phyloP scores from a whole-genome alignment of 2,113 vertebrate species.

The Dendrocopos noguchii region DNA sequence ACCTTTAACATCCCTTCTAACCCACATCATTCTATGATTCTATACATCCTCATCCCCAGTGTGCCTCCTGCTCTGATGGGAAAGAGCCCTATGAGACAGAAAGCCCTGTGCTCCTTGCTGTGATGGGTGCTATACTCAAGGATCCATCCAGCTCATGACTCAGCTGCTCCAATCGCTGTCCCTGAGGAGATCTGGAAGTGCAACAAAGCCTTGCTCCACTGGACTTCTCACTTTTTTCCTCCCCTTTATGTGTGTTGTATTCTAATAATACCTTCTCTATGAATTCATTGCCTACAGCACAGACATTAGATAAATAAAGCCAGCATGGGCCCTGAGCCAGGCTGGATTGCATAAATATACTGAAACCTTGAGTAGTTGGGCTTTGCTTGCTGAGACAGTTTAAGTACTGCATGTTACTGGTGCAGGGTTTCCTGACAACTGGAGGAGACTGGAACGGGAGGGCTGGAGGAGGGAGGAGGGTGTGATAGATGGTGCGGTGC shows the following conservation, averaged over 20 bases:
- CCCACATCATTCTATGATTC: too few relatives aligned
- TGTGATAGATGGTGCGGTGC: not conserved
- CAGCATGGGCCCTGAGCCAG: constrained; percentile 37
- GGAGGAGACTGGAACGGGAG: not conserved
- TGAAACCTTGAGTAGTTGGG: constrained; percentile 25
- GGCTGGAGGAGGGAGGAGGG: not conserved
- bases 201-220: not conserved
- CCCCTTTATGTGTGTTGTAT: constrained; percentile 32
- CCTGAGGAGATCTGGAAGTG: not conserved
- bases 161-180: fast-evolving
- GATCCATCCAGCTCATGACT: not conserved
- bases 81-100: not conserved
- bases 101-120: not conserved
- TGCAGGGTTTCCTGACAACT: not conserved
- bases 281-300: constrained; percentile 62
- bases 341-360: constrained; percentile 52
- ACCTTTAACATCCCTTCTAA: too few relatives aligned
- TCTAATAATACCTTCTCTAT: constrained; percentile 61
- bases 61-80: not conserved
- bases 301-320: constrained; percentile 71
- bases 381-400: constrained; percentile 12
- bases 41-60: not conserved
- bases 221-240: constrained; percentile 27
- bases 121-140: not conserved
- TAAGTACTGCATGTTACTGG: not conserved